Evolutionary conservation across 2,113 vertebrate species (phyloP).

Genomic region (Callopanchax toddi): DNA sequence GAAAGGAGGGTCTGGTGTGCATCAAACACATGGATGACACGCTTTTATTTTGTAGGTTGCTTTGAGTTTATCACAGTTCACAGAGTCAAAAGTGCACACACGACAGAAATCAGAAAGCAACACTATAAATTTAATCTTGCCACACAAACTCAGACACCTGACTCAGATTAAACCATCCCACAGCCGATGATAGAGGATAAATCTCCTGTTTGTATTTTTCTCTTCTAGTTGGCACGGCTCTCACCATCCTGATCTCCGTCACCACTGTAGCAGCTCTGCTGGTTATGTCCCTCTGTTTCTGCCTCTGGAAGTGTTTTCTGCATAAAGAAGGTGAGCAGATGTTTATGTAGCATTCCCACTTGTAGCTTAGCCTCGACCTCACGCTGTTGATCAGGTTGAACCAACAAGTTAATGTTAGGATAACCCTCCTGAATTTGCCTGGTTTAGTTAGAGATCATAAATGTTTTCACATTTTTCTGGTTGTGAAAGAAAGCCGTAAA

Average conservation of each 20-base stretch:
- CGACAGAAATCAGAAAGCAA: constrained; percentile 10
- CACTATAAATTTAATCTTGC: constrained; percentile 9
- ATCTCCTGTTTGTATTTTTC: constrained; percentile 15
- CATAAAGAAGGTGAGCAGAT: constrained; percentile 75
- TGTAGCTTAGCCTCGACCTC: no score
- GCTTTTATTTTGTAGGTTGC: not conserved
- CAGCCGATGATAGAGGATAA: not conserved
- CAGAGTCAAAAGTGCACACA: constrained; percentile 16
- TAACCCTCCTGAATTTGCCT: no score
- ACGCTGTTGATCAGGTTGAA: no score
- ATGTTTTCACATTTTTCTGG: not conserved
- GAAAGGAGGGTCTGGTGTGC: no score
- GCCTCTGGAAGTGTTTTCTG: constrained; percentile 83
- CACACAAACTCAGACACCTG: constrained; percentile 6
- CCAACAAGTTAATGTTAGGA: no score
- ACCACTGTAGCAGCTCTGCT: constrained; percentile 81
- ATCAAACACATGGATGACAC: not conserved
- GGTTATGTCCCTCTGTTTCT: constrained; percentile 81
- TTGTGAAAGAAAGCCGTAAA: not conserved
- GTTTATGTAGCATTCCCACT: not conserved
- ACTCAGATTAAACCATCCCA: constrained; percentile 4
- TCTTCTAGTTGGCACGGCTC: constrained; percentile 77
- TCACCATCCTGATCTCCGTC: constrained; percentile 83
- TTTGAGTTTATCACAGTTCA: not conserved
- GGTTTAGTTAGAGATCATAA: not conserved